phyloP scores from a whole-genome alignment of 30 jellyfish, hydroid and myxozoan genomes.

The Hydractinia echinata region DNA sequence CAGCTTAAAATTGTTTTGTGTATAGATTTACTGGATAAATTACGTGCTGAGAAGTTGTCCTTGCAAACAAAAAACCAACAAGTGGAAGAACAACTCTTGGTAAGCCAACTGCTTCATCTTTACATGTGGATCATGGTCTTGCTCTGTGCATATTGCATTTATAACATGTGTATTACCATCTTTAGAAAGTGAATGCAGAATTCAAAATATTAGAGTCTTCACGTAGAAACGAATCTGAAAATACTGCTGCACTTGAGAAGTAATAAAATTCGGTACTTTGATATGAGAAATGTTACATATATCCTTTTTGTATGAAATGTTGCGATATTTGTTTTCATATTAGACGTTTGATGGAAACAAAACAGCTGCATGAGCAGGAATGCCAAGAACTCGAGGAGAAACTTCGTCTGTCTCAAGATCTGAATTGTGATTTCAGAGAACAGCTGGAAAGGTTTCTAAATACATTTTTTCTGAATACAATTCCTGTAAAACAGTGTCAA shows the following conservation, averaged over 20 bases:
- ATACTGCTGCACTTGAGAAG: neutral
- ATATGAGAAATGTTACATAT: neutral
- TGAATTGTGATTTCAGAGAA: constrained; percentile 31
- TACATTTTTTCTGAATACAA: neutral
- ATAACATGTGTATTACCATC: neutral
- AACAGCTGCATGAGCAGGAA: constrained; percentile 1
- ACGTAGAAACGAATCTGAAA: neutral
- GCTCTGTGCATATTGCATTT: neutral
- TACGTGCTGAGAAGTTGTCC: constrained; percentile 24
- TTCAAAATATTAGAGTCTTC: neutral
- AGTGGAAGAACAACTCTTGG: neutral
- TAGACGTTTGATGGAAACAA: constrained; percentile 2
- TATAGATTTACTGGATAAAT: constrained; percentile 1
- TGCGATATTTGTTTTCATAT: neutral
- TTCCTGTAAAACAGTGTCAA: no score
- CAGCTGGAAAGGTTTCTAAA: constrained; percentile 27
- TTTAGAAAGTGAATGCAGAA: constrained; percentile 14
- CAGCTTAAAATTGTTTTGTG: no score
- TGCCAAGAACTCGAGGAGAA: neutral
- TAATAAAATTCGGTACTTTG: neutral
- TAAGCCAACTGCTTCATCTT: neutral
- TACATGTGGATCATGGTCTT: neutral
- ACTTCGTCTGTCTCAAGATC: constrained; percentile 23
- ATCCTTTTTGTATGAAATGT: neutral
- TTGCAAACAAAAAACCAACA: neutral